Base-by-base conservation (phyloP, 1,140 invertebrate species). In the Drosophila punjabiensis region DNA sequence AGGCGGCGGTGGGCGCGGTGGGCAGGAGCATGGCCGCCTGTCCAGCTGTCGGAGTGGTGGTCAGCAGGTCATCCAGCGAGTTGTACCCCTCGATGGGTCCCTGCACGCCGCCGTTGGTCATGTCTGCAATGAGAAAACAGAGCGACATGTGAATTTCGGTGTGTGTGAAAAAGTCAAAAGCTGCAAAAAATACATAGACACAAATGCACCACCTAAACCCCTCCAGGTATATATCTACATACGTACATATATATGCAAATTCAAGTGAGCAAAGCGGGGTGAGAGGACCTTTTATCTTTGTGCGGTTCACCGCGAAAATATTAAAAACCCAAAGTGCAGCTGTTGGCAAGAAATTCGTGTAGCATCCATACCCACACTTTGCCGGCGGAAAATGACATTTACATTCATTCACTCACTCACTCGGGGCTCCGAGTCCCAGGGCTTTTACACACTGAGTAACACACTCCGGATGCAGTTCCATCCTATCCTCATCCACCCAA, bases 51-150 rank as follows among this genome's bases (percentile, higher is more conserved):
- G 77, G 65, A 45, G 77, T 90, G 75, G 91, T 93, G 65, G 88
- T 84, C 77, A 91, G 87, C 74, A 91, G 68, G 56, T 92, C 92
- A 56, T 86, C 84, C 50, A 92, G 77, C 68, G 91, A 84, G 58
- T 93, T 93, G 73, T 85, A 93, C 35, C 87, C 81, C 71, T 93
- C 87, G 20, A 91, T 87, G 70, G 92, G 87, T 61, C 89, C 91
- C 61, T 93, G 91, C 39, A 91, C 66, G 45, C 92, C 92, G 58
- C 86, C 91, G 74, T 87, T 91, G 69, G 92, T 87, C 76, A 90
- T 76, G 80, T 84, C 92, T 93, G 82, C 45, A 83, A 87, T 9
- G 55, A 75, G 56, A 1, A 35, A 35, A 60, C 24, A 6, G 20
- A 48, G 20, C 53, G 35, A 4, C 16, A 70, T 45, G 53, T 52